Conservation (phyloP, 2,888 invertebrate species). For the Magallana nippona region DNA sequence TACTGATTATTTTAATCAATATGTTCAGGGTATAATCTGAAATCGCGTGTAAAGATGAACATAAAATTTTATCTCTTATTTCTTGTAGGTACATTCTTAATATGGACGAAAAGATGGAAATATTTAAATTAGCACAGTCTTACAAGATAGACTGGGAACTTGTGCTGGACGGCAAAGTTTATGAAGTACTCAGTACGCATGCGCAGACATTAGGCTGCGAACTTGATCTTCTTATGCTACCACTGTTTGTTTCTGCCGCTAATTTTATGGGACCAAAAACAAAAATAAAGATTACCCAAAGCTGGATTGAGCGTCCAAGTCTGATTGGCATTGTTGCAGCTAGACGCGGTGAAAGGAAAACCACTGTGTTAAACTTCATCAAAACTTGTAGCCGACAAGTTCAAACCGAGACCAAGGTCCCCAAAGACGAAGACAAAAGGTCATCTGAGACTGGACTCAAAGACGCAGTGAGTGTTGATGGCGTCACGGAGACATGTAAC, state of each 20-base stretch:
- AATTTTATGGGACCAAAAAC: slow-evolving; percentile 43
- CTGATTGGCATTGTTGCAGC: slow-evolving; percentile 45
- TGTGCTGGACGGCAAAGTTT: slow-evolving; percentile 44
- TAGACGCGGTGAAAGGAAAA: slow-evolving; percentile 51
- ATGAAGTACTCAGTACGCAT: slow-evolving; percentile 34
- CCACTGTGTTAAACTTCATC: slow-evolving; percentile 35
- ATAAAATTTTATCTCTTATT: background rate
- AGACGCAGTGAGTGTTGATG: slow-evolving; percentile 16
- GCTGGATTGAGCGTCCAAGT: slow-evolving; percentile 42
- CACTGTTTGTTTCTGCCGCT: slow-evolving; percentile 45
- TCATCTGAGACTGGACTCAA: background rate
- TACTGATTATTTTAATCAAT: too few relatives aligned
- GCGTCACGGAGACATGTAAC: background rate
- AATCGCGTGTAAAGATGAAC: background rate
- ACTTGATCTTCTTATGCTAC: slow-evolving; percentile 44
- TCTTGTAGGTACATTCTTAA: background rate
- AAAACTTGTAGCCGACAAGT: background rate
- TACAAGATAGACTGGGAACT: slow-evolving; percentile 48
- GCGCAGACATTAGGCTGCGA: slow-evolving; percentile 42
- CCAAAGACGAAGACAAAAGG: background rate
- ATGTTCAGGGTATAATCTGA: too few relatives aligned
- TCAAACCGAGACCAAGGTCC: background rate
- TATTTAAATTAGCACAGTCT: slow-evolving; percentile 46
- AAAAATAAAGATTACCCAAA: slow-evolving; percentile 38
- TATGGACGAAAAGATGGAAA: slow-evolving; percentile 41